Percentiles rank a stretch among this genome's conserved stretches.
Evolutionary conservation across 2,888 invertebrate genomes (phyloP).

Genomic region (Trimorus sp.): DNA sequence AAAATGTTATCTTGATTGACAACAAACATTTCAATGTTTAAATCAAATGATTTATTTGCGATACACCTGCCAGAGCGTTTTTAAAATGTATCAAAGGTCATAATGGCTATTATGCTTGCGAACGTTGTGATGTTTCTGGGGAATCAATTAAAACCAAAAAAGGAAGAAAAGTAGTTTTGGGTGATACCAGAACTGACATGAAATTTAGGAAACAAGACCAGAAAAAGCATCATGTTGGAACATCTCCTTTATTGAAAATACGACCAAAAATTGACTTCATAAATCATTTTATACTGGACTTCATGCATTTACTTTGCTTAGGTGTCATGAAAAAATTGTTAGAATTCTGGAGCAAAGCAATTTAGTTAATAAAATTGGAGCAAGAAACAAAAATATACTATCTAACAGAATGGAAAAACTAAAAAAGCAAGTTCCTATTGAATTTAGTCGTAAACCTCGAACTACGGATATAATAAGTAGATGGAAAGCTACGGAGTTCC

Average conservation of each 20-base stretch:
- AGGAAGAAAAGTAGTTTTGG: conserved; percentile 12
- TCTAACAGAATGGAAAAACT: conserved; percentile 23
- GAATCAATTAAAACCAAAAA: conserved; percentile 16
- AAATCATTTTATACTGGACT: conserved; percentile 58
- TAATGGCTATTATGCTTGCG: conserved; percentile 61
- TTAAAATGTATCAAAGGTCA: conserved; percentile 65
- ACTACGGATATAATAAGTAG: neutral
- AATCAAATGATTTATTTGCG: conserved; percentile 63
- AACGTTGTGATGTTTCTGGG: conserved; percentile 60
- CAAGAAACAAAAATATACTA: conserved; percentile 1
- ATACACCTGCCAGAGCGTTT: conserved; percentile 63
- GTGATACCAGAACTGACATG: conserved; percentile 31
- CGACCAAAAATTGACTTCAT: conserved; percentile 59
- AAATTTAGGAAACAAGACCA: conserved; percentile 58
- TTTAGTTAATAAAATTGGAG: conserved; percentile 3
- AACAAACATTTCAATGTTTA: conserved; percentile 33
- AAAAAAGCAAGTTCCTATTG: conserved; percentile 24
- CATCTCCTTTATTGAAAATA: conserved; percentile 59
- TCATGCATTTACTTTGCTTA: conserved; percentile 63
- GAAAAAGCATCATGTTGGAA: conserved; percentile 56
- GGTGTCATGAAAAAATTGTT: conserved; percentile 65
- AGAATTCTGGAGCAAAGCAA: neutral
- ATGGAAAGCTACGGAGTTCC: conserved; percentile 45
- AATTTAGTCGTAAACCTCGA: conserved; percentile 41
- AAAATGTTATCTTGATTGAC: conserved; percentile 41